Evolutionary conservation across 2,888 invertebrate genomes (phyloP).

Genomic region (Amphipoea lucens): DNA sequence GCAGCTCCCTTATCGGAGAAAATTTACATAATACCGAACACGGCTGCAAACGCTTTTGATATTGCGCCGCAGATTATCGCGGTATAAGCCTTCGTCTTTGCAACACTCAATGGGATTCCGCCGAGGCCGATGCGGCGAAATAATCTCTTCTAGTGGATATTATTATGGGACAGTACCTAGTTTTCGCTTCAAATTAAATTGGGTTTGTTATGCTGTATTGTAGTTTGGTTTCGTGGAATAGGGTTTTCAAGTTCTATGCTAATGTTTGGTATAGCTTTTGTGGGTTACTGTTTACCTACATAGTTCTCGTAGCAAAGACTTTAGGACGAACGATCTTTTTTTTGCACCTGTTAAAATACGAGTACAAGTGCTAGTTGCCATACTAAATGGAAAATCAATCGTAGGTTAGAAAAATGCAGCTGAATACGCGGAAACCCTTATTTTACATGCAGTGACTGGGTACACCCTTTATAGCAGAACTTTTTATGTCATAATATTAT

Average conservation of each 20-base stretch:
- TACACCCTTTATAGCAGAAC: no score
- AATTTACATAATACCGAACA: constrained; percentile 85
- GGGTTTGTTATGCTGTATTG: constrained; percentile 42
- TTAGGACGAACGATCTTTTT: background rate
- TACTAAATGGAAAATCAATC: no score
- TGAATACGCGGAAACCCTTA: background rate
- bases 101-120: constrained; percentile 75
- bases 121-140: constrained; percentile 63
- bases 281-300: background rate
- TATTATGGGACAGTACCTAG: constrained; percentile 58
- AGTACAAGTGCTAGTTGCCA: no score
- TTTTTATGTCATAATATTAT: no score
- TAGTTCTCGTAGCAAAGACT: background rate
- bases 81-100: constrained; percentile 78
- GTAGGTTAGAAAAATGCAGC: no score
- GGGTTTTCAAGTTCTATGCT: constrained; percentile 23
- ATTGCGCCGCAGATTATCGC: constrained; percentile 83
- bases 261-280: constrained; percentile 5
- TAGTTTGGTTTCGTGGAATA: constrained; percentile 24
- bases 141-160: constrained; percentile 66
- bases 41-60: constrained; percentile 78
- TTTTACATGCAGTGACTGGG: background rate
- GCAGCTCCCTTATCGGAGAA: constrained; percentile 77
- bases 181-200: constrained; percentile 59
- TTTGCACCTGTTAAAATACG: background rate